A percentile compares a stretch with the other conserved stretches of the same genome.
Conservation (phyloP, 1,140 invertebrate genomes). For the Cydia strobilella region DNA sequence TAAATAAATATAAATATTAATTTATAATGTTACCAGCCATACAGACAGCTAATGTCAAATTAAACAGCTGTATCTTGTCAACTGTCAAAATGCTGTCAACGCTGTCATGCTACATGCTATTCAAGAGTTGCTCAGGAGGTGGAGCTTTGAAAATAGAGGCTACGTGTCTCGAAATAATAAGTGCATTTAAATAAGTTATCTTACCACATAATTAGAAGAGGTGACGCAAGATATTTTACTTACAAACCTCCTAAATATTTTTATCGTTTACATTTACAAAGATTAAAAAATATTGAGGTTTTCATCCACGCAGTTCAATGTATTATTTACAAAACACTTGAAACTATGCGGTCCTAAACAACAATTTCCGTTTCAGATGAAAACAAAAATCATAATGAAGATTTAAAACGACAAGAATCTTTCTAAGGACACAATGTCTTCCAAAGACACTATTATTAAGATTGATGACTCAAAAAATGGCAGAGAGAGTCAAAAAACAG, state of each 20-base stretch:
- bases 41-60: neutral
- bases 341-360: neutral
- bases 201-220: neutral
- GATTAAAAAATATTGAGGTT: neutral
- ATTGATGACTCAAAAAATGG: constrained; percentile 51
- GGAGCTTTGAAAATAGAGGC: neutral
- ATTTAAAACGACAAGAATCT: constrained; percentile 4
- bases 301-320: neutral
- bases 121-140: neutral
- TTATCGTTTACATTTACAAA: neutral
- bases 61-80: constrained; percentile 14
- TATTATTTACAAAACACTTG: constrained; percentile 29
- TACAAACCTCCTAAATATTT: neutral
- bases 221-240: neutral
- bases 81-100: neutral
- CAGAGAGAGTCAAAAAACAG: constrained; percentile 48
- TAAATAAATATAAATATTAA: neutral
- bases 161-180: neutral
- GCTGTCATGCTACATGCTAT: neutral
- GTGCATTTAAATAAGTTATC: neutral
- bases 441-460: constrained; percentile 64
- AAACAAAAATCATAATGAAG: constrained; percentile 20
- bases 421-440: constrained; percentile 48
- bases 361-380: constrained; percentile 25
- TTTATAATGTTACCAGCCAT: constrained; percentile 6